Evolutionary conservation across 2,888 invertebrate species (phyloP), one percentile per base, ranked within the genome.

Genomic region (Tetranychus truncatus): DNA sequence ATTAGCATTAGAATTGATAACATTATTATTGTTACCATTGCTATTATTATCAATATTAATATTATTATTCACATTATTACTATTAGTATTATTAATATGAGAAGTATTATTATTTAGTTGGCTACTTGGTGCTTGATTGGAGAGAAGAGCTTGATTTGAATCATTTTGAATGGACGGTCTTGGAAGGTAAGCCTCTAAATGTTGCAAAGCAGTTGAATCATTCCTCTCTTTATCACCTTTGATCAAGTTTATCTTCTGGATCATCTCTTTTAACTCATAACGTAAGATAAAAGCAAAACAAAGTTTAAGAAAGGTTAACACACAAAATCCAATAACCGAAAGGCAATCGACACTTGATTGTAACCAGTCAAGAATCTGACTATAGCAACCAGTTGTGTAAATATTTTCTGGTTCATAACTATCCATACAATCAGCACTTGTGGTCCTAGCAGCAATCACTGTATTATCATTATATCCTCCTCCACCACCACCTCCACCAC

Each of bases 251-350:
- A 92, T 92, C 85, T 92, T 92, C 83, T 91, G 91, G 81, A 92
- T 91, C 92, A 92, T 92, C 84, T 92, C 92, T 79, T 89, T 87
- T 81, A 91, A 91, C 85, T 91, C 91, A 85, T 90, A 90, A 78
- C 91, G 87, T 80, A 91, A 86, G 80, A 91, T 91, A 77, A 90
- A 91, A 78, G 91, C 88, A 86, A 92, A 92, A 86, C 91, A 91
- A 83, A 91, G 86, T 84, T 92, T 92, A 80, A 91, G 86, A 85
- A 92, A 92, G 80, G 91, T 90, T 80, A 92, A 89, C 78, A 92
- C 91, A 84, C 92, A 92, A 83, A 91, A 91, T 76, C 91, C 91
- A 80, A 91, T 83, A 76, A 90, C 82, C 77, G 82, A 91, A 76
- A 92, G 86, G 77, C 90, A 86, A 82, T 91, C 91, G 74, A 91